Base-by-base conservation (phyloP, 2,797 vertebrate genomes). In the Danionella dracula region DNA sequence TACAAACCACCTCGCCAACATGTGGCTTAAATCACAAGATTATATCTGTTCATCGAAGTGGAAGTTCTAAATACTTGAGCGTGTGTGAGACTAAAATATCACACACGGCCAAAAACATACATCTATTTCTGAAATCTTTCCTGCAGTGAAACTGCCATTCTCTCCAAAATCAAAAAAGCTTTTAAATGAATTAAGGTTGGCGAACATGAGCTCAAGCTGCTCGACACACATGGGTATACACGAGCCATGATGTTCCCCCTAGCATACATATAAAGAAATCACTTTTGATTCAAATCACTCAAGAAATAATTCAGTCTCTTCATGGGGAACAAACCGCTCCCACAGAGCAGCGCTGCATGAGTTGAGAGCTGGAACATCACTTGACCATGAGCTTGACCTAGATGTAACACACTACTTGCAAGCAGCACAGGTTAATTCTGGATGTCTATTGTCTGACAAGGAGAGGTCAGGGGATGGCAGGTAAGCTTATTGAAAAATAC, bases 311-410 rank as follows among this genome's bases (percentile, higher is more conserved):
- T 6, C n/a, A 4, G 49, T 23, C 61, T 54, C 29, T 32, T 54
- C 49, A n/a, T 19, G 4, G 21, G 41, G 13, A 66, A 38, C 19
- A 46, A 48, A 48, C 37, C 13, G 29, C 21, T 45, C 20, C 61
- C 12, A 16, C 31, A 45, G 9, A 53, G 17, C 17, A 55, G n/a
- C 5, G 6, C 16, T 31, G 49, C 41, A 62, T 16, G 23, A 40
- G 55, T 40, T 62, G 34, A 50, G 49, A 57, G 27, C 13, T 37
- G 17, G 44, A 57, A 51, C 41, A 48, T 66, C 45, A 32, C 45
- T 70, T 70, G 72, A 70, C 67, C 67, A 70, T 37, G 57, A 53
- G 20, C 29, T 10, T 63, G 63, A 63, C 67, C 72, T 51, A 49
- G 13, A 65, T 68, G 29, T 32, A 57, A 45, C 5, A 41, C 62